These are phyloP conservation scores for Dendrolimus kikuchii DNA, from an alignment of 1,140 invertebrate genomes.

Conservation along the genomic window DNA sequence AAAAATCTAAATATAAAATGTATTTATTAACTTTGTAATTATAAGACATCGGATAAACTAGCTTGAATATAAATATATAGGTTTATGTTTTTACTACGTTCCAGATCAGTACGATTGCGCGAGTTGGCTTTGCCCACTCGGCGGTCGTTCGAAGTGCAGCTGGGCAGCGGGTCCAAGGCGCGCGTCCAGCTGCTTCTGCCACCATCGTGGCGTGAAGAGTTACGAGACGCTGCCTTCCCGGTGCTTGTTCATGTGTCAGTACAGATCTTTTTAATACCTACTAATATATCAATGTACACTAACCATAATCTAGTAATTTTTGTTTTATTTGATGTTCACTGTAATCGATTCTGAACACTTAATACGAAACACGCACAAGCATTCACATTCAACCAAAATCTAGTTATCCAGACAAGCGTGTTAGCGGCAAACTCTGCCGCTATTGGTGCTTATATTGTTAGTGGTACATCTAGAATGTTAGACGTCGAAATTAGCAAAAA, in stretches of 20 bases:
- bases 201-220: constrained; percentile 87
- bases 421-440: too few species aligned
- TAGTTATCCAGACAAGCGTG: too few species aligned
- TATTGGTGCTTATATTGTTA: too few species aligned
- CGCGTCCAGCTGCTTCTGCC: constrained; percentile 86
- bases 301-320: not conserved
- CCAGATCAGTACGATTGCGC: constrained; percentile 74
- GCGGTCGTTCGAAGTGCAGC: constrained; percentile 83
- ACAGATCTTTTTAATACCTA: not conserved
- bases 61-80: not conserved
- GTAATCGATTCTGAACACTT: too few species aligned
- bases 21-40: too few species aligned
- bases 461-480: too few species aligned
- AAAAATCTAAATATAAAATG: too few species aligned
- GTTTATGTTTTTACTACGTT: not conserved
- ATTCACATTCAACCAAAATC: too few species aligned
- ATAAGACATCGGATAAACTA: not conserved
- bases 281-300: not conserved
- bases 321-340: not conserved
- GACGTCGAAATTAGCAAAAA: too few species aligned
- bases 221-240: constrained; percentile 87
- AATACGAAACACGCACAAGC: too few species aligned
- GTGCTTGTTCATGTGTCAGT: constrained; percentile 87
- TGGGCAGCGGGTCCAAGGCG: constrained; percentile 83
- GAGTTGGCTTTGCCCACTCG: constrained; percentile 82